Conservation (phyloP, 30 jellyfish, hydroid and myxozoan genomes). For the Pelagia noctiluca region DNA sequence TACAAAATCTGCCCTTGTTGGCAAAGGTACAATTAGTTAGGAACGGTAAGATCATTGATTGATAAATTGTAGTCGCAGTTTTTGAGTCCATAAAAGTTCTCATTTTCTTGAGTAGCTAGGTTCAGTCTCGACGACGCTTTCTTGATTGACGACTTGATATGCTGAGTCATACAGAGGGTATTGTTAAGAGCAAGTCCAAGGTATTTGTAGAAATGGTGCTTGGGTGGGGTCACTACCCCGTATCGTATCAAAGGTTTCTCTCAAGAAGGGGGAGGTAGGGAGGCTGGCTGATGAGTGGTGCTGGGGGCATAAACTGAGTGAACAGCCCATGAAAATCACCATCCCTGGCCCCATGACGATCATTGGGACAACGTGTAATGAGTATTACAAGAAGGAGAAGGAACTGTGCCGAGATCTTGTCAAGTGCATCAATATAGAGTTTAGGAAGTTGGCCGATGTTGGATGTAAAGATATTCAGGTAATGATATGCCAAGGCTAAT, state of each 20-base stretch:
- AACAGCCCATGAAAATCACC: conserved; percentile 68
- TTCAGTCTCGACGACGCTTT: too few relatives aligned
- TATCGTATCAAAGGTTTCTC: conserved; percentile 52
- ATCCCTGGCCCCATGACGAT: conserved; percentile 89
- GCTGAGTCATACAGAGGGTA: too few relatives aligned
- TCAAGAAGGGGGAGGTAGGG: conserved; percentile 24
- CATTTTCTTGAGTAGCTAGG: too few relatives aligned
- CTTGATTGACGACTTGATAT: too few relatives aligned
- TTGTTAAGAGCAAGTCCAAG: too few relatives aligned
- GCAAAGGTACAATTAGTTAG: too few relatives aligned
- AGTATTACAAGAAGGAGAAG: conserved; percentile 55
- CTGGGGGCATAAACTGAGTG: conserved; percentile 46
- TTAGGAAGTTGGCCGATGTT: conserved; percentile 55
- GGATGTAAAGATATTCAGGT: conserved; percentile 81
- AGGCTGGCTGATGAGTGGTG: conserved; percentile 71
- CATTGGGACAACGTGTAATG: conserved; percentile 65
- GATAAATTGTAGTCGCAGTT: too few relatives aligned
- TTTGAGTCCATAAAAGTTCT: too few relatives aligned
- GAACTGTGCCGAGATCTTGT: conserved; percentile 57
- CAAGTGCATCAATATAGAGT: conserved; percentile 59
- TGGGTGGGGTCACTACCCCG: conserved; percentile 55
- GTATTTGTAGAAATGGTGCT: conserved; percentile 58
- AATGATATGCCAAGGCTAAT: too few relatives aligned
- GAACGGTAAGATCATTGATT: too few relatives aligned
- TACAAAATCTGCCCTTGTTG: too few relatives aligned